Evolutionary conservation across 2,888 invertebrate genomes (phyloP), one percentile per base, ranked within the genome.

Genomic region (Cerceris ruficornis): DNA sequence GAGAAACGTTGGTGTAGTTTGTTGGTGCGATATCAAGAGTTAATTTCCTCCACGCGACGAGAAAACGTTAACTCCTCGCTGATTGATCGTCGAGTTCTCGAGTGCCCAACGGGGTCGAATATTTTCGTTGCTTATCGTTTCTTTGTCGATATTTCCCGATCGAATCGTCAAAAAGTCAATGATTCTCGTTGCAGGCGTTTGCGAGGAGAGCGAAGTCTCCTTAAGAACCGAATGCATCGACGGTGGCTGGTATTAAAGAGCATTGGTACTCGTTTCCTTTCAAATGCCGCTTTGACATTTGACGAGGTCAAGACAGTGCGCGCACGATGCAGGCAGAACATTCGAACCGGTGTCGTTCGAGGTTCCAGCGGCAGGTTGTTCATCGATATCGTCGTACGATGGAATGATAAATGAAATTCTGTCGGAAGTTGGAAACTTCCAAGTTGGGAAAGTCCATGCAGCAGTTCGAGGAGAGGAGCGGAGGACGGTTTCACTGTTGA

Each of bases 261-360:
- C 60, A 52, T 8, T 58, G 59, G 42, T 58, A 58, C 58, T 50
- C 46, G 67, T 77, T 77, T 77, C 83, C 83, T 84, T 85, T 83
- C 81, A 85, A 87, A 85, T 85, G 81, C 62, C 80, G 82, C 69
- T 65, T 58, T 75, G 87, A 86, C 87, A 85, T 88, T 88, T 87
- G 84, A 87, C 84, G 82, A 77, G 85, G 77, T 81, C 83, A 77
- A 80, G 60, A 75, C 67, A 55, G 54, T 62, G 72, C 74, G 67
- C 43, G 64, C 42, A 54, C 62, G 52, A 58, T 60, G 49, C 58
- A 41, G 15, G 52, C 8, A 49, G 50, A 11, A 57, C 15, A 17
- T 61, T 14, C 11, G 39, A 49, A 13, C 28, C 49, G 17, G 17
- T 17, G 41, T 57, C 42, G 28, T 7, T 50, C 54, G 55, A 8